These are phyloP conservation scores for Alviniconcha strummeri DNA, from an alignment of 2,888 invertebrate genomes.

Conservation along the genomic window DNA sequence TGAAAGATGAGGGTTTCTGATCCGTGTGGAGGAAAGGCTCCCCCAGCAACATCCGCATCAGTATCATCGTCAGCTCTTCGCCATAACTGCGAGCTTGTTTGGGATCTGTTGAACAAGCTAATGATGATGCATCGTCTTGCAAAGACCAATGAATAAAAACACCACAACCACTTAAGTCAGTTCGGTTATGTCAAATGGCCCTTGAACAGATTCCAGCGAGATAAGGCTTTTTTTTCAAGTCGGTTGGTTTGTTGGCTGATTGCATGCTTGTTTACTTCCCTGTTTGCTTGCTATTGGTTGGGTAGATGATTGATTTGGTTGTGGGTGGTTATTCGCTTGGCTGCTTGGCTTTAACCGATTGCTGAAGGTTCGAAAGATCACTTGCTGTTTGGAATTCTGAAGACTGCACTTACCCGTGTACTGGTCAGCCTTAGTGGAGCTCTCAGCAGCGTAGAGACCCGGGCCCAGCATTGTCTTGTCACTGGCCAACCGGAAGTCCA, in stretches of 20 bases:
- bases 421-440: constrained; percentile 59
- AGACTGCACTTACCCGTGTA: constrained; percentile 45
- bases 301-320: too few relatives aligned
- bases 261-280: too few relatives aligned
- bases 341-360: too few relatives aligned
- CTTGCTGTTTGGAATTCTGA: too few relatives aligned
- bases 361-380: too few relatives aligned
- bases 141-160: background rate
- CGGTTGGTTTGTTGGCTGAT: too few relatives aligned
- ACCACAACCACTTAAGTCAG: too few relatives aligned
- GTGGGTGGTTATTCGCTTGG: too few relatives aligned
- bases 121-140: background rate
- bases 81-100: background rate
- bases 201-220: too few relatives aligned
- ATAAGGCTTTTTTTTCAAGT: too few relatives aligned
- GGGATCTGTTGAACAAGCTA: background rate
- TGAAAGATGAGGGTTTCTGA: background rate
- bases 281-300: too few relatives aligned
- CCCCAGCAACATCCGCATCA: constrained; percentile 14
- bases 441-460: constrained; percentile 59
- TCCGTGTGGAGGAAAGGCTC: constrained; percentile 9
- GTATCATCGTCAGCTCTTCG: constrained; percentile 11
- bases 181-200: too few relatives aligned
- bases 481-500: constrained; percentile 47
- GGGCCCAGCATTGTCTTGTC: constrained; percentile 51